Evolutionary conservation across 2,888 invertebrate genomes (phyloP).

Genomic region (Camptogramma bilineatum): DNA sequence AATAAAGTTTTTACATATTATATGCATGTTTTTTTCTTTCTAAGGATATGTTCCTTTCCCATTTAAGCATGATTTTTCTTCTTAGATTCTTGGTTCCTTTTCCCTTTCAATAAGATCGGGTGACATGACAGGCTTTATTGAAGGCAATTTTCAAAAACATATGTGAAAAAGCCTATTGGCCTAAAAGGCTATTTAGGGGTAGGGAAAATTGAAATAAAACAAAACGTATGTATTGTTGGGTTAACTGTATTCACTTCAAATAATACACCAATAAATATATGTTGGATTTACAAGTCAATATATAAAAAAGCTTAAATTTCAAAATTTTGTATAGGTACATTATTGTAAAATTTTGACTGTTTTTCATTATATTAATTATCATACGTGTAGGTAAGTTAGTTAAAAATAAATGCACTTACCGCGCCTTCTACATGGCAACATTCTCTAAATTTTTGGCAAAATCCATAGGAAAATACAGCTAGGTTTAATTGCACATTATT

Average conservation of each 20-base stretch:
- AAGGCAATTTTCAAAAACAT: no score
- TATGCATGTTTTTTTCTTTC: background rate
- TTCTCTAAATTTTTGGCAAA: conserved; percentile 70
- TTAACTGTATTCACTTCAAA: conserved; percentile 74
- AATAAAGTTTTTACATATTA: conserved; percentile 8
- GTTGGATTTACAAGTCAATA: conserved; percentile 68
- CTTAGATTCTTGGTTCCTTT: no score
- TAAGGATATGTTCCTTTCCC: background rate
- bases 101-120: no score
- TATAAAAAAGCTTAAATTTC: conserved; percentile 75
- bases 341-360: conserved; percentile 64
- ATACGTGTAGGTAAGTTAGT: conserved; percentile 61
- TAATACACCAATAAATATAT: conserved; percentile 66
- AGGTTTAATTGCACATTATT: conserved; percentile 63
- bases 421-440: conserved; percentile 77
- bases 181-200: no score
- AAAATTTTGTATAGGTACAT: conserved; percentile 62
- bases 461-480: conserved; percentile 61
- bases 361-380: conserved; percentile 43
- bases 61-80: no score
- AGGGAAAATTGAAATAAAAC: conserved; percentile 45
- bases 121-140: no score
- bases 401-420: conserved; percentile 78
- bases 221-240: conserved; percentile 52
- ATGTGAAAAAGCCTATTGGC: no score